Conservation (phyloP, 2,888 invertebrate genomes). For the Drosophila leonis region DNA sequence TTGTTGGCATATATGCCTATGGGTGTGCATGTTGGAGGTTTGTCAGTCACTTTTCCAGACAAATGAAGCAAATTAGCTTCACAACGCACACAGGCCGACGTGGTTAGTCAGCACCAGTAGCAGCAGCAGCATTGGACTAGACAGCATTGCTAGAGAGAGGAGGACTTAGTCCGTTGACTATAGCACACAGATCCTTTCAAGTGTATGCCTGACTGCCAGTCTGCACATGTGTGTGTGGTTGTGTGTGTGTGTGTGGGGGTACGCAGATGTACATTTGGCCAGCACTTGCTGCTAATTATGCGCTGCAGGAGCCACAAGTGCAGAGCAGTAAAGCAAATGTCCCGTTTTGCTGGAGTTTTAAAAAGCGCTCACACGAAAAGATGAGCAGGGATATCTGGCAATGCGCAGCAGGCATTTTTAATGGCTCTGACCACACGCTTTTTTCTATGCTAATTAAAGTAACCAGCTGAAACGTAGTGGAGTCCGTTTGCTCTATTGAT, state of each 20-base stretch:
- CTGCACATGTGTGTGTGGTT: neutral
- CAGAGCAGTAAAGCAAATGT: slow-evolving; percentile 27
- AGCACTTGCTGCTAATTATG: slow-evolving; percentile 72
- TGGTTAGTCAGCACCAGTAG: slow-evolving; percentile 18
- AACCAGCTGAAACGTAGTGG: neutral
- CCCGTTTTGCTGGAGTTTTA: slow-evolving; percentile 49
- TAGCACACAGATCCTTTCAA: slow-evolving; percentile 8
- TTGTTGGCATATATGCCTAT: slow-evolving; percentile 16
- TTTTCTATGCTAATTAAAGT: slow-evolving; percentile 13
- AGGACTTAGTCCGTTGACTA: slow-evolving; percentile 16
- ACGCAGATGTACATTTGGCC: slow-evolving; percentile 48
- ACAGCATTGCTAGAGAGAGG: slow-evolving; percentile 14
- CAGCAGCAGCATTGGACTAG: slow-evolving; percentile 16
- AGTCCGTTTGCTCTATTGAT: neutral
- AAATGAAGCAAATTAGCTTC: slow-evolving; percentile 78
- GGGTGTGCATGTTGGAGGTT: slow-evolving; percentile 32
- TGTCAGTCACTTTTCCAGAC: slow-evolving; percentile 56
- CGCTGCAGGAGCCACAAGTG: slow-evolving; percentile 32
- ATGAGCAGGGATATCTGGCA: slow-evolving; percentile 18
- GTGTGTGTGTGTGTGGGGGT: neutral
- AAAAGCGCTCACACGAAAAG: slow-evolving; percentile 45
- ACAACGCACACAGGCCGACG: slow-evolving; percentile 57
- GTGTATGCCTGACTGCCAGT: neutral
- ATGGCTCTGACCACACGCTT: slow-evolving; percentile 5
- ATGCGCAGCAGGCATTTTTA: slow-evolving; percentile 16